phyloP scores from a whole-genome alignment of 1,140 invertebrate genomes.

The Drosophila guanche region DNA sequence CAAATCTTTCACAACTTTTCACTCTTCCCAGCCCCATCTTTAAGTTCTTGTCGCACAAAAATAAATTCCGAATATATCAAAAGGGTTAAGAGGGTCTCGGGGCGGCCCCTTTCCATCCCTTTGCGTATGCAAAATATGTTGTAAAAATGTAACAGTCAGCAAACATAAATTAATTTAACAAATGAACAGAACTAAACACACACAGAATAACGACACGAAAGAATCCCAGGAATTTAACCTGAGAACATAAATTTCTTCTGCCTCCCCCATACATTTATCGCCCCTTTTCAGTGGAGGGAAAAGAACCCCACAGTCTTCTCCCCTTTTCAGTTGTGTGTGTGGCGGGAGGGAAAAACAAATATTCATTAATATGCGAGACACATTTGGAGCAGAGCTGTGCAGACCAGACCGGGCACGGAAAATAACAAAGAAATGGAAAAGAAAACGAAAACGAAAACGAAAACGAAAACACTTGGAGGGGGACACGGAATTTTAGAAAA shows the following conservation, averaged over 20 bases:
- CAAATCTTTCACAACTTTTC: slow-evolving; percentile 11
- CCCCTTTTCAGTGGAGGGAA: too few species aligned
- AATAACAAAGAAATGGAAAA: slow-evolving; percentile 19
- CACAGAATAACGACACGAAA: slow-evolving; percentile 25
- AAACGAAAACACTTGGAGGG: not conserved
- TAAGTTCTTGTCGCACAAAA: slow-evolving; percentile 28
- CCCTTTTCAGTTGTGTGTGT: too few species aligned
- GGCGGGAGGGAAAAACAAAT: slow-evolving; percentile 61
- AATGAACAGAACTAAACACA: slow-evolving; percentile 61
- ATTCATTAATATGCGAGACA: slow-evolving; percentile 80
- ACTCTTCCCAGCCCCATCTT: not conserved
- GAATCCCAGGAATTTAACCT: slow-evolving; percentile 77
- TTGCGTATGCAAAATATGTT: slow-evolving; percentile 46
- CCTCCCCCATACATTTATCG: not conserved
- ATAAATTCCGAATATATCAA: slow-evolving; percentile 50
- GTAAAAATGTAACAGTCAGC: slow-evolving; percentile 52
- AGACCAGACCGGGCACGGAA: slow-evolving; percentile 12
- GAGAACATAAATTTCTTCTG: slow-evolving; percentile 66
- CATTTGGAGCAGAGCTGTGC: slow-evolving; percentile 24
- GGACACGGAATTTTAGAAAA: slow-evolving; percentile 59
- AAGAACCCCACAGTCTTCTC: too few species aligned
- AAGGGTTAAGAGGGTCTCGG: slow-evolving; percentile 43
- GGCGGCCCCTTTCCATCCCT: not conserved
- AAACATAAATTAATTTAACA: slow-evolving; percentile 76
- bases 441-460: slow-evolving; percentile 21